Evolutionary conservation across 1,140 invertebrate genomes (phyloP).

Genomic region (Bemisia tabaci): DNA sequence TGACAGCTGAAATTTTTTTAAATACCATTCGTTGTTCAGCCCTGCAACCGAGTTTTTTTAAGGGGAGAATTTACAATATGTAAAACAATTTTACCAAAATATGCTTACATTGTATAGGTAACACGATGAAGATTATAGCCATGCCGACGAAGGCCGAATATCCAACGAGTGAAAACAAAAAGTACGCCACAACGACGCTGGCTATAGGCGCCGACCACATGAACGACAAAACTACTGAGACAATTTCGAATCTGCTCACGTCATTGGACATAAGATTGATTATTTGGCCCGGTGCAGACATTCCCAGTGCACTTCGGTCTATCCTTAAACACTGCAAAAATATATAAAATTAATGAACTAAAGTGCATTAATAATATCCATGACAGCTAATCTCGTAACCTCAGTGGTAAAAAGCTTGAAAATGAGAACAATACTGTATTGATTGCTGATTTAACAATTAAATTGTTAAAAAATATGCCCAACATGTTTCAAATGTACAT

Average conservation of each 20-base stretch:
- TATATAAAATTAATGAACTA: neutral
- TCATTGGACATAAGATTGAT: neutral
- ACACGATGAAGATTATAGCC: neutral
- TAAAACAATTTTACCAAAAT: too few species aligned
- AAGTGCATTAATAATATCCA: neutral
- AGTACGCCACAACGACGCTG: neutral
- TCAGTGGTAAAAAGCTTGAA: too few species aligned
- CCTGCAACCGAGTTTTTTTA: too few species aligned
- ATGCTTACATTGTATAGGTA: neutral
- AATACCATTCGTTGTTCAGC: too few species aligned
- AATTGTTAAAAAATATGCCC: too few species aligned
- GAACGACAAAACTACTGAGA: neutral
- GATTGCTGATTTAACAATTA: too few species aligned
- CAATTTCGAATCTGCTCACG: neutral
- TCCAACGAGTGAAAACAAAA: neutral
- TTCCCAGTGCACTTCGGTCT: neutral
- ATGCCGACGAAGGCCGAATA: neutral
- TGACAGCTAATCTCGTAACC: too few species aligned
- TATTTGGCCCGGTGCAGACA: slow-evolving; percentile 1
- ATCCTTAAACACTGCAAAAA: slow-evolving; percentile 6
- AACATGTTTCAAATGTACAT: too few species aligned
- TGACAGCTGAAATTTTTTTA: too few species aligned
- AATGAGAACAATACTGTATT: too few species aligned
- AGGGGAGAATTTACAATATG: too few species aligned
- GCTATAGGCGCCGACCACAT: neutral